Base-by-base conservation (phyloP, 1,140 invertebrate species). In the Holotrichia oblita region DNA sequence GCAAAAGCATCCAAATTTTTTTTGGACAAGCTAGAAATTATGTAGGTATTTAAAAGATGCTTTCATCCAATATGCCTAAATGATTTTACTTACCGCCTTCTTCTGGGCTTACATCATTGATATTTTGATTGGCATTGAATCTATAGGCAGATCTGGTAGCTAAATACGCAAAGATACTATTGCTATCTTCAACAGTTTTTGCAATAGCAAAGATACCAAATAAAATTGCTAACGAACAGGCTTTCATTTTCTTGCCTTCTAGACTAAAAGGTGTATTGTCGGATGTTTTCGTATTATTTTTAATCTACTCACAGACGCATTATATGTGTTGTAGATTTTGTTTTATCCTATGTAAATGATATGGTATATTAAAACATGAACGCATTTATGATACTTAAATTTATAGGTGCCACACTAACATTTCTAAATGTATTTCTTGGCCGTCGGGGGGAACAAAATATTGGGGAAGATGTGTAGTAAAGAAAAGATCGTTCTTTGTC, bases 1-100 rank as follows among this genome's bases (percentile, higher is more conserved):
- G 88, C 24, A 93, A 83, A 6, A 93, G 81, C 73, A 92, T 88
- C 92, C 92, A 93, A 59, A 93, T 89, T 82, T 92, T 91, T 76
- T 87, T 1, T 6, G 34, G 20, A 73, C 72, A 73, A 10, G 42
- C 42, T 44, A 9, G 7, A 44, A 44, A 14, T 44, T 44, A 34
- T 44, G 7, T 44, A 44, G 40, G 4, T 41, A 6, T 41, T 41
- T 41, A 41, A 44, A 4, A 44, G 2, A 3, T 14, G 2, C 14
- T 44, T 44, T 44, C 27, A 34, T 1, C 8, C 42, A 44, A 14
- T 44, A 41, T 10, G 10, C 2, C 8, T 1, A 44, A 1, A 1
- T 44, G 7, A 44, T 10, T 14, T 14, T 10, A 10, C 8, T 44
- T 44, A 44, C 42, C 42, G 3, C 22, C 72, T 73, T 73, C 72